Conservation (phyloP, 2,113 vertebrate genomes). For the Lichenostomus cassidix region DNA sequence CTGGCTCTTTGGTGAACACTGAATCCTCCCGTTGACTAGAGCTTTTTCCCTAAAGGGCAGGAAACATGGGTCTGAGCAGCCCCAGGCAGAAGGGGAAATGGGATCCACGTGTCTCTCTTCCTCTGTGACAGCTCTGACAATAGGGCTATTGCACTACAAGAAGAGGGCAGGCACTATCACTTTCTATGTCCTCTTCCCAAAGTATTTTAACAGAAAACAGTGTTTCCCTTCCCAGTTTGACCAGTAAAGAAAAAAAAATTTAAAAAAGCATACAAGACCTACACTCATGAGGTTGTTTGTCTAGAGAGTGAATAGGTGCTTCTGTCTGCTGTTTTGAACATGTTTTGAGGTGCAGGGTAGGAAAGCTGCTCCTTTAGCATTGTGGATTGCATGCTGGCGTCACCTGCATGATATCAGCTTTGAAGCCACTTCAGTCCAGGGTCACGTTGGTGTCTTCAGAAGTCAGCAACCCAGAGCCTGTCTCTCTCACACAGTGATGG, state of each 20-base stretch:
- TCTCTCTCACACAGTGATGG: background rate
- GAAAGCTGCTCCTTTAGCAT: background rate
- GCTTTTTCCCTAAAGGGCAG: background rate
- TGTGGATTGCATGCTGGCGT: background rate
- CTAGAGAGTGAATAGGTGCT: background rate
- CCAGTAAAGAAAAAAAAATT: background rate
- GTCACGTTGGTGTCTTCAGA: background rate
- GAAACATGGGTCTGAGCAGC: background rate
- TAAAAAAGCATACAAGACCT: background rate
- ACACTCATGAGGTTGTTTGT: background rate
- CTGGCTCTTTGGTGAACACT: accelerated
- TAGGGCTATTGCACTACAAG: background rate
- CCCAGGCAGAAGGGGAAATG: background rate
- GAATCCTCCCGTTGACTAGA: background rate
- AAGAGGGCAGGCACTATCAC: background rate
- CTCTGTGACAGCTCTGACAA: background rate
- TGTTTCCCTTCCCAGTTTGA: background rate
- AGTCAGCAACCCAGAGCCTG: background rate
- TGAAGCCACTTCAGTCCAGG: background rate
- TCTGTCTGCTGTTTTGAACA: background rate
- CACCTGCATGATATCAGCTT: background rate
- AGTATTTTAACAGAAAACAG: constrained; percentile 21
- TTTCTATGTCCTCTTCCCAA: background rate
- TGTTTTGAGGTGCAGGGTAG: background rate
- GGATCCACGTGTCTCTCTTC: background rate